Conservation (phyloP, 2,113 vertebrate species). For the Onychostoma macrolepis region DNA sequence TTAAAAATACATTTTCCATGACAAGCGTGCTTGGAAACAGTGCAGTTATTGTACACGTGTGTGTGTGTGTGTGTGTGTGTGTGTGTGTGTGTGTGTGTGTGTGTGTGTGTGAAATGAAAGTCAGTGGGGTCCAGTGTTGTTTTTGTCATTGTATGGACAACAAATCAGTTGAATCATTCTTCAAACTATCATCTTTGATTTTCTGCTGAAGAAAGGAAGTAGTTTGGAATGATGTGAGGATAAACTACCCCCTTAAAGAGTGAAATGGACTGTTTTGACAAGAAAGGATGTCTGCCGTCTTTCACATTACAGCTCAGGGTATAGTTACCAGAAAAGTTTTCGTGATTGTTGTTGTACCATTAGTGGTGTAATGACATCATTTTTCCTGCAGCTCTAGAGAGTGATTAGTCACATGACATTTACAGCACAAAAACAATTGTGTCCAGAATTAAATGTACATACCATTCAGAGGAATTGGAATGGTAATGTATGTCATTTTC, state of each 20-base stretch:
- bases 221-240: not conserved
- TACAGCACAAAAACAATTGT: not conserved
- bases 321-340: not conserved
- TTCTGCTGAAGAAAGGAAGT: not conserved
- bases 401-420: not conserved
- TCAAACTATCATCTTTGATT: not conserved
- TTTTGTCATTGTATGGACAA: not conserved
- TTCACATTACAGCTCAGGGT: not conserved
- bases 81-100: too few relatives aligned
- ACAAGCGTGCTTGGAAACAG: too few relatives aligned
- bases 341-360: not conserved
- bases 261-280: not conserved
- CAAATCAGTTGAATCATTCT: not conserved
- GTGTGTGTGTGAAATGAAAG: too few relatives aligned
- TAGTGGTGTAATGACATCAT: not conserved
- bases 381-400: slow-evolving; percentile 14
- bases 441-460: not conserved
- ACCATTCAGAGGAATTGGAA: not conserved
- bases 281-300: not conserved
- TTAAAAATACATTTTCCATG: too few relatives aligned
- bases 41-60: too few relatives aligned
- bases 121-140: not conserved
- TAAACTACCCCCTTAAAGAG: not conserved
- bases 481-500: not conserved
- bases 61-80: too few relatives aligned